Evolutionary conservation across 1,140 invertebrate genomes (phyloP), one percentile per base, ranked within the genome.

Genomic region (Drosophila pruinosa): DNA sequence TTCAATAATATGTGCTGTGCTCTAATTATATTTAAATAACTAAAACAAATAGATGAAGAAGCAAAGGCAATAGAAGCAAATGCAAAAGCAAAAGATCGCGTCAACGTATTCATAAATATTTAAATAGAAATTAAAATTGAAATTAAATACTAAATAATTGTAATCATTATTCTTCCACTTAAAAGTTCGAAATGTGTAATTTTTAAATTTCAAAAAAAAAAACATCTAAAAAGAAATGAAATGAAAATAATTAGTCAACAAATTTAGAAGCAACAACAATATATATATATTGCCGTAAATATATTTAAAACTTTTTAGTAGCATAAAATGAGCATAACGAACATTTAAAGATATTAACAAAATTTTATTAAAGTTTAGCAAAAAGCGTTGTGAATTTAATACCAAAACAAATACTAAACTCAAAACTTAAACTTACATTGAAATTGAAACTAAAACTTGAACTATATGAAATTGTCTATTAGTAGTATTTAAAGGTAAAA

Each of bases 121-220:
- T 43, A 61, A 68, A 36, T 48, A 61, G 21, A n/a, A 38, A 38
- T 12, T 43, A 64, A 50, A 72, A 31, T 57, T 47, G 36, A 52
- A 59, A 69, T 10, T 34, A 34, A 12, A 34, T 6, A 41, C 71
- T 63, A 59, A 70, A 75, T 78, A 82, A 70, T 65, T 78, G 62
- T 83, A 86, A 86, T 86, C 81, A 88, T 88, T 86, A 82, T 75
- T 86, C 82, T 86, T 86, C 82, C 82, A 86, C 47, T 88, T 88
- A 28, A 78, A 85, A 77, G 77, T 86, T 85, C 47, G 50, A 86
- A 85, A 76, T 54, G 72, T 73, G 70, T 81, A 82, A 78, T 77
- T 82, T 82, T 82, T 72, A 68, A 83, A 79, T 59, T 79, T 78
- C 54, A 69, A 70, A 77, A 34, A 67, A 71, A 12, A 48, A 14